These are phyloP conservation scores for Glaucopsyche alexis DNA, from an alignment of 2,888 invertebrate genomes.

Conservation along the genomic window DNA sequence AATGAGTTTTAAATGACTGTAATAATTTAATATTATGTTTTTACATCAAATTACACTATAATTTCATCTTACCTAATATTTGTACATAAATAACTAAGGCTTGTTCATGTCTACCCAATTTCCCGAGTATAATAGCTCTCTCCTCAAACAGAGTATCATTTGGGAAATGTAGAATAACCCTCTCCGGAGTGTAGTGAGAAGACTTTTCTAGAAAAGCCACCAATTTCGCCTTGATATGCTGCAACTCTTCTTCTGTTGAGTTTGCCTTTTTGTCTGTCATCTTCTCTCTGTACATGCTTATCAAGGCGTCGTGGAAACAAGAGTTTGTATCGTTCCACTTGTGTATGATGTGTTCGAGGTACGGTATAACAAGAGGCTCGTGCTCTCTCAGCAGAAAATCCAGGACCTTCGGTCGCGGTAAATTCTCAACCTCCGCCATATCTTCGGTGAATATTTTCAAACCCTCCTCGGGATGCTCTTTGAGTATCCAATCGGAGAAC, in stretches of 20 bases:
- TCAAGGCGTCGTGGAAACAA: slow-evolving; percentile 93
- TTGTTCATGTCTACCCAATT: slow-evolving; percentile 94
- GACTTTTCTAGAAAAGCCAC: slow-evolving; percentile 91
- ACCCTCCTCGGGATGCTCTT: slow-evolving; percentile 92
- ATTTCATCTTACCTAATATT: slow-evolving; percentile 81
- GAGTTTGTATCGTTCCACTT: slow-evolving; percentile 93
- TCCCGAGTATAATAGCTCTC: slow-evolving; percentile 95
- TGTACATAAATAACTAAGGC: slow-evolving; percentile 95
- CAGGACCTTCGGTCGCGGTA: slow-evolving; percentile 93
- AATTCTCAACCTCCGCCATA: slow-evolving; percentile 90
- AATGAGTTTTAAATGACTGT: background rate
- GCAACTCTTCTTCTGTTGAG: slow-evolving; percentile 60
- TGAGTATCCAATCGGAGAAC: slow-evolving; percentile 95
- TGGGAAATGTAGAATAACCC: slow-evolving; percentile 92
- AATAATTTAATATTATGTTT: background rate
- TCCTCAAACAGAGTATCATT: slow-evolving; percentile 93
- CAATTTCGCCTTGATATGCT: slow-evolving; percentile 79
- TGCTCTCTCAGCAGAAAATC: slow-evolving; percentile 93
- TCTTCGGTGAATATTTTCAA: slow-evolving; percentile 94
- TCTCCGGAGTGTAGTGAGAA: slow-evolving; percentile 90
- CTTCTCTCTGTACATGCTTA: slow-evolving; percentile 93
- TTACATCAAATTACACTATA: background rate
- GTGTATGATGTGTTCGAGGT: slow-evolving; percentile 95
- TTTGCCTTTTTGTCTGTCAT: slow-evolving; percentile 66
- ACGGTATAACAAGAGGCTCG: slow-evolving; percentile 91